Percentiles rank a stretch among this genome's conserved stretches.
These are phyloP conservation scores for Hippoglossus stenolepis DNA, from an alignment of 2,113 vertebrate genomes.

Conservation along the genomic window DNA sequence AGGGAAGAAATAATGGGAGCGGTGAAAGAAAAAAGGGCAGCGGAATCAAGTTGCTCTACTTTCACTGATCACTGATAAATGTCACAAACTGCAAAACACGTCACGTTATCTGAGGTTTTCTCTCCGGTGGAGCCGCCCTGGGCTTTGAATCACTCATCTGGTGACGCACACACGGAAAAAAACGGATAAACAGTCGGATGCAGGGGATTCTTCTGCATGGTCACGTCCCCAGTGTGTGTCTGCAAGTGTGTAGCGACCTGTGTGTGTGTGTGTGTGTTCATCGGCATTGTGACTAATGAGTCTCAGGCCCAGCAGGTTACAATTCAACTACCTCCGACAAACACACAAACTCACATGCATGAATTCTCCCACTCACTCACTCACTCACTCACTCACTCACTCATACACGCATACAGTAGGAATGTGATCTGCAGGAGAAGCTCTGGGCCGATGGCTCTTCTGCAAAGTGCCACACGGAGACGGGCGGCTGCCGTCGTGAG, in stretches of 20 bases:
- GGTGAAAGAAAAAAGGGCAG: neutral
- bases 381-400: neutral
- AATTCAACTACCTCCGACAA: constrained; percentile 29
- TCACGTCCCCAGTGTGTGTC: constrained; percentile 8
- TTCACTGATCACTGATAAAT: constrained; percentile 11
- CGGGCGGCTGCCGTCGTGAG: neutral
- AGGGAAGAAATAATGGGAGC: neutral
- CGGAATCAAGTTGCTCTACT: neutral
- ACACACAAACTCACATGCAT: neutral
- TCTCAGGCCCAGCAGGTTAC: constrained; percentile 16
- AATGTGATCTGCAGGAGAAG: neutral
- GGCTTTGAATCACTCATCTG: constrained; percentile 34
- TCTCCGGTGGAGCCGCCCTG: neutral
- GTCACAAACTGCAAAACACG: constrained; percentile 4
- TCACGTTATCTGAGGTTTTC: constrained; percentile 13
- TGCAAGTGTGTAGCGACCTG: neutral
- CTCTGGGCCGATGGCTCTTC: neutral
- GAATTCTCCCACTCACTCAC: constrained; percentile 8
- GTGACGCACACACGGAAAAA: constrained; percentile 36
- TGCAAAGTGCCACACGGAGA: neutral
- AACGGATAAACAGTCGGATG: constrained; percentile 20
- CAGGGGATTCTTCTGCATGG: constrained; percentile 13
- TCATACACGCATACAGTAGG: neutral
- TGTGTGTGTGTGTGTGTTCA: constrained; percentile 6
- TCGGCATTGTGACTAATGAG: constrained; percentile 16